phyloP scores from a whole-genome alignment of 2,113 vertebrate species.

The Phaethon lepturus region DNA sequence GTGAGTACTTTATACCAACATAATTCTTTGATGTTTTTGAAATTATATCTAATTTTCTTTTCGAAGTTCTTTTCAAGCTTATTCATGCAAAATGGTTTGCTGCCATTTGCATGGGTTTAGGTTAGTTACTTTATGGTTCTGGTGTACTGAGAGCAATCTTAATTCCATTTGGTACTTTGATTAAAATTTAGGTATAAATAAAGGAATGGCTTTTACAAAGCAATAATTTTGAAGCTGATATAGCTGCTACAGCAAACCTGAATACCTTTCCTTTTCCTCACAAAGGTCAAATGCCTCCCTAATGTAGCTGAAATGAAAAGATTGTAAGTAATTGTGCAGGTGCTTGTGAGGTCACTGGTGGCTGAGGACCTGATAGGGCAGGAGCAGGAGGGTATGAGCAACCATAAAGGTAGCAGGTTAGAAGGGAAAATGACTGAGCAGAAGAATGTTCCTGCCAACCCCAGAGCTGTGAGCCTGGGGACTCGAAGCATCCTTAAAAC shows the following conservation, averaged over 20 bases:
- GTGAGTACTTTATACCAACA: background rate
- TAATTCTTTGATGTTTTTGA: background rate
- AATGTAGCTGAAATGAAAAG: background rate
- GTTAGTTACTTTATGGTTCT: background rate
- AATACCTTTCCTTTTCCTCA: background rate
- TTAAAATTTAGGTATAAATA: background rate
- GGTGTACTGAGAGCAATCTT: background rate
- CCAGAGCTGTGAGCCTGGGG: accelerated
- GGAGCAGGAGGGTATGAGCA: too few species aligned
- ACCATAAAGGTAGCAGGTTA: too few species aligned
- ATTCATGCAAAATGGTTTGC: background rate
- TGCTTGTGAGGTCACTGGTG: too few species aligned
- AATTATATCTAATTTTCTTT: conserved; percentile 4
- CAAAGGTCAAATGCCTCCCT: background rate
- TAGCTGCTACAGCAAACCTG: background rate
- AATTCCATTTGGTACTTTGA: background rate
- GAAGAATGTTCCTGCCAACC: background rate
- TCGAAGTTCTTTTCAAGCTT: background rate
- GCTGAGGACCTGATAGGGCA: too few species aligned
- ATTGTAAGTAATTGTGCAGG: background rate
- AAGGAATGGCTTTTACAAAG: background rate
- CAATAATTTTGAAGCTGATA: background rate
- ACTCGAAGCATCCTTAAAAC: background rate
- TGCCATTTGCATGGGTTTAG: background rate
- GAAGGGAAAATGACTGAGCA: too few species aligned